Percentiles rank a stretch among this genome's conserved stretches.
phyloP scores from a whole-genome alignment of 2,888 invertebrate genomes.

The Pandemis corylana region DNA sequence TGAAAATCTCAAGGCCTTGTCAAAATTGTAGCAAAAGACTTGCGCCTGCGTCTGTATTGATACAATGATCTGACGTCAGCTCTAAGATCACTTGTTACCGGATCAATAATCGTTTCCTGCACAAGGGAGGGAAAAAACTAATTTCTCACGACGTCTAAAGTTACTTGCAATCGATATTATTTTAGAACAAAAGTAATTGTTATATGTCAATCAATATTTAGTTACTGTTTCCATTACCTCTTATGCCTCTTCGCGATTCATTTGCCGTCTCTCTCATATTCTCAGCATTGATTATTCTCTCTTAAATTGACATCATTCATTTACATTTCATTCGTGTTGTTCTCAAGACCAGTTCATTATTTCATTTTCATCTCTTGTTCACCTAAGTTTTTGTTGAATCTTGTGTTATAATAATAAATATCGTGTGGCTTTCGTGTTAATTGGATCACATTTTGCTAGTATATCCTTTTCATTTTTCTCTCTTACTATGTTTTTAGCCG shows the following conservation, averaged over 20 bases:
- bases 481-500: too few species aligned
- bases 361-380: too few species aligned
- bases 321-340: too few species aligned
- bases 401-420: too few species aligned
- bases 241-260: neutral
- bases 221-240: neutral
- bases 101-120: conserved; percentile 52
- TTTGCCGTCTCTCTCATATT: too few species aligned
- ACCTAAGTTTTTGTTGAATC: too few species aligned
- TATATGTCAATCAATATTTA: neutral
- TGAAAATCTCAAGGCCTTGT: conserved; percentile 78
- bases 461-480: too few species aligned
- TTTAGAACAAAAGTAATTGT: neutral
- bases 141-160: conserved; percentile 18
- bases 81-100: conserved; percentile 46
- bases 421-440: too few species aligned
- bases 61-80: conserved; percentile 60
- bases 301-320: too few species aligned
- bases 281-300: too few species aligned
- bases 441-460: too few species aligned
- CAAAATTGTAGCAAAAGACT: conserved; percentile 67
- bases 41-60: conserved; percentile 47
- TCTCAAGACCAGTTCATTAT: too few species aligned
- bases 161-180: conserved; percentile 18
- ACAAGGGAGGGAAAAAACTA: conserved; percentile 21